These are phyloP conservation scores for Lepidurus packardi DNA, from an alignment of 1,140 invertebrate species.

Conservation along the genomic window DNA sequence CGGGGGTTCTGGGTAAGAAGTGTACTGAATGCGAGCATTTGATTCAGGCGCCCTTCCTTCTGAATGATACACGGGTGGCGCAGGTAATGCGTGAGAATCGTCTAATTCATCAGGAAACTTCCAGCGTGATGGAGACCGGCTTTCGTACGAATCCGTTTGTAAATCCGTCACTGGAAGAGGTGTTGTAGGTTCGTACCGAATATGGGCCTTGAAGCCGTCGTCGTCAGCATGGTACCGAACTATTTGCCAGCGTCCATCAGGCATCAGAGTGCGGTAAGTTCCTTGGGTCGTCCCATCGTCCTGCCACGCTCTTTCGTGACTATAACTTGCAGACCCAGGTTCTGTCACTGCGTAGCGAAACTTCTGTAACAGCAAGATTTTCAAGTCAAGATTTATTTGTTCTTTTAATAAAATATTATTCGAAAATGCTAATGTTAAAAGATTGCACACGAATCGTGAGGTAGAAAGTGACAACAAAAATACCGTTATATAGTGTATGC, in stretches of 20 bases:
- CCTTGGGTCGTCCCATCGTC: slow-evolving; percentile 32
- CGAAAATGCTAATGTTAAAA: no score
- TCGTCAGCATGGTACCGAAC: slow-evolving; percentile 44
- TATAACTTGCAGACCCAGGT: background rate
- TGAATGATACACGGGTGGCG: background rate
- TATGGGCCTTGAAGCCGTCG: slow-evolving; percentile 42
- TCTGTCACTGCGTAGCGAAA: slow-evolving; percentile 7
- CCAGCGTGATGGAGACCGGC: background rate
- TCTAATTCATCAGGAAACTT: background rate
- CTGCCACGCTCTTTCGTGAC: background rate
- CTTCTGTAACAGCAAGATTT: background rate
- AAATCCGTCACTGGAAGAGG: background rate
- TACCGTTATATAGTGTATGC: no score
- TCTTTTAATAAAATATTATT: background rate
- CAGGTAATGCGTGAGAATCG: background rate
- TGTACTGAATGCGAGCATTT: background rate
- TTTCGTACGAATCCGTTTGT: background rate
- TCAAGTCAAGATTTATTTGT: background rate
- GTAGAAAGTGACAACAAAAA: no score
- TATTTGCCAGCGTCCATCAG: slow-evolving; percentile 40
- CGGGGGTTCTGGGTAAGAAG: background rate
- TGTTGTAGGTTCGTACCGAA: slow-evolving; percentile 37
- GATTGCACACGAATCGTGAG: no score
- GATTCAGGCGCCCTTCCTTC: background rate
- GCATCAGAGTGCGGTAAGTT: slow-evolving; percentile 36